Base-by-base conservation (phyloP, 2,113 vertebrate genomes). In the Indicator indicator region DNA sequence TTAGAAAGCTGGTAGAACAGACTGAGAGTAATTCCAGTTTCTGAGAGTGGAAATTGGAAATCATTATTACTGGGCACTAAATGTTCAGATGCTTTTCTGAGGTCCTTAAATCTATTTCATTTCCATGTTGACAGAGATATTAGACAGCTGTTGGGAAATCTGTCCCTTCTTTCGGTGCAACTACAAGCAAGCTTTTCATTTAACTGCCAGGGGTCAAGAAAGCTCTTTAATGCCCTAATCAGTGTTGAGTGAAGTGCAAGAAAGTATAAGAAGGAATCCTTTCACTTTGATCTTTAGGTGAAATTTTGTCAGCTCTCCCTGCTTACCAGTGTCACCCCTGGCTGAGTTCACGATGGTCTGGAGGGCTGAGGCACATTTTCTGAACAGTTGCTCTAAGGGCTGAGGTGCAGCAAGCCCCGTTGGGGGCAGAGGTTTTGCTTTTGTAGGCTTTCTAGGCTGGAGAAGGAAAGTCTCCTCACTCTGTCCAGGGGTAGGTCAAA, bases 81-180 rank as follows among this genome's bases (percentile, higher is more conserved):
- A 97, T 83, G 96, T 95, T 95, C 28, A 0, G 86, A 92, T 97
- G 95, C 72, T 97, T 97, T 98, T 92, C 95, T 13, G 73, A 97
- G 94, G 92, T 97, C 97, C 96, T 97, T 97, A 97, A 97, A 98
- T 97, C 97, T 98, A 97, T 98, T 98, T 98, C 95, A 97, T 98
- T 97, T 98, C 97, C 97, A 90, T 95, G 96, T 97, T 97, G 97
- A 98, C 97, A 97, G 97, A 98, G 97, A 97, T 97, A 97, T 97
- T 97, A 97, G 97, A 97, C 97, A 98, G 97, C 97, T 98, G 97
- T 96, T 98, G 93, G 96, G 95, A 98, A 98, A 97, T 97, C 97
- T 98, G 97, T 97, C 97, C 95, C 78, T 97, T 95, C 94, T 97
- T 97, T 94, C 94, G 89, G 73, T 92, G 89, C 80, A 92, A 70